phyloP scores from a whole-genome alignment of 92 coral and sea anemone genomes.

The Micromussa lordhowensis region DNA sequence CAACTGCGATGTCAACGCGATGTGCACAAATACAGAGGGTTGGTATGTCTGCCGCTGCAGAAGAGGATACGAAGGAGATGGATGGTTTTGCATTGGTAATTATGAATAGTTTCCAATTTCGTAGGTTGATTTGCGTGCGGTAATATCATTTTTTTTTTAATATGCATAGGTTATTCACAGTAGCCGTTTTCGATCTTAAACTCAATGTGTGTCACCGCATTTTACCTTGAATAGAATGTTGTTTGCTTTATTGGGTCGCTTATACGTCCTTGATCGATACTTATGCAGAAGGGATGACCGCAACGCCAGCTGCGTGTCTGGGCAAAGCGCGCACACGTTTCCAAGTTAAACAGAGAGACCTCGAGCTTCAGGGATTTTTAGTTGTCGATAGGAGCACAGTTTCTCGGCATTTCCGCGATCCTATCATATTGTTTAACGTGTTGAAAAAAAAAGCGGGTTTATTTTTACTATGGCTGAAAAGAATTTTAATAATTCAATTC shows the following conservation, averaged over 20 bases:
- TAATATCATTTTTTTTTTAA: neutral
- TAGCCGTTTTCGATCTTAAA: too few relatives aligned
- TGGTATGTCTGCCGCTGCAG: constrained; percentile 65
- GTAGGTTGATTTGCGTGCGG: neutral
- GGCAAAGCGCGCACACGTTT: neutral
- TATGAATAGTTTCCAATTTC: neutral
- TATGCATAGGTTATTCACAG: too few relatives aligned
- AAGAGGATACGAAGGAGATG: constrained; percentile 66
- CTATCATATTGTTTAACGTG: too few relatives aligned
- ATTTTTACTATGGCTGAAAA: too few relatives aligned
- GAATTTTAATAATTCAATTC: too few relatives aligned
- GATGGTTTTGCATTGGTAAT: constrained; percentile 60
- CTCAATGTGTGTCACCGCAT: too few relatives aligned
- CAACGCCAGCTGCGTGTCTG: neutral
- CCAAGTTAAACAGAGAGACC: too few relatives aligned
- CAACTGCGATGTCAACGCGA: constrained; percentile 59
- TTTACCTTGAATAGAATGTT: neutral
- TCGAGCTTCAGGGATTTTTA: too few relatives aligned
- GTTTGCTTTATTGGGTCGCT: neutral
- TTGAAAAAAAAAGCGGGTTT: too few relatives aligned
- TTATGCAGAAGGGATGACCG: neutral
- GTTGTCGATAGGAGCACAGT: too few relatives aligned
- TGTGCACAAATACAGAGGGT: constrained; percentile 66
- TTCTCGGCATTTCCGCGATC: too few relatives aligned
- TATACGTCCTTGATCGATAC: too few relatives aligned